Conservation (phyloP, 2,113 vertebrate genomes). For the Pagrus major region DNA sequence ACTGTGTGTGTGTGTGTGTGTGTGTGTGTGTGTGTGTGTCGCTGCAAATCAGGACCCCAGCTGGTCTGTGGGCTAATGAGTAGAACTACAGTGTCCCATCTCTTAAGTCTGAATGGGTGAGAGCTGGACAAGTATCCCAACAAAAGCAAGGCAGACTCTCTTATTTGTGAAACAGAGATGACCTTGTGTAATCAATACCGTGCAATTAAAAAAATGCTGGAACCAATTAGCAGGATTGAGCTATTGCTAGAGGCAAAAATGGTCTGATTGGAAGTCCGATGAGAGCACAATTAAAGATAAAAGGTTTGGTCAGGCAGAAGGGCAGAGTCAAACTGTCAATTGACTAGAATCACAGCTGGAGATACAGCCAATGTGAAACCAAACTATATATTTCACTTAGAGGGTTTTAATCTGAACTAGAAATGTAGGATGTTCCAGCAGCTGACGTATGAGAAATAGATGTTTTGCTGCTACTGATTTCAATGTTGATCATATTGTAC, state of each 20-base stretch:
- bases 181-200: conserved; percentile 81
- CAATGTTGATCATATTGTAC: not conserved
- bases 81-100: conserved; percentile 32
- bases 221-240: conserved; percentile 84
- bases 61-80: conserved; percentile 64
- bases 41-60: conserved; percentile 55
- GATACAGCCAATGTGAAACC: conserved; percentile 4
- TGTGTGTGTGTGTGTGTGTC: conserved; percentile 29
- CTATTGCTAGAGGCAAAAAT: conserved; percentile 79
- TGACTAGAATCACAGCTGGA: conserved; percentile 60
- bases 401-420: not conserved
- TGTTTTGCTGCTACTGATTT: not conserved
- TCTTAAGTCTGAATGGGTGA: conserved; percentile 50
- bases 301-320: conserved; percentile 81
- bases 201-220: conserved; percentile 81
- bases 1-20: conserved; percentile 20
- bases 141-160: conserved; percentile 69
- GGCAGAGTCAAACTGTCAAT: conserved; percentile 77
- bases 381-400: not conserved
- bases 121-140: conserved; percentile 75
- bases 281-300: conserved; percentile 80
- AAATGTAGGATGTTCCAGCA: not conserved
- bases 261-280: conserved; percentile 77
- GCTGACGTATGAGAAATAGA: not conserved
- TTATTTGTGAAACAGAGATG: conserved; percentile 79